Evolutionary conservation across 2,888 invertebrate genomes (phyloP), one percentile per base, ranked within the genome.

Genomic region (Globia sparganii): DNA sequence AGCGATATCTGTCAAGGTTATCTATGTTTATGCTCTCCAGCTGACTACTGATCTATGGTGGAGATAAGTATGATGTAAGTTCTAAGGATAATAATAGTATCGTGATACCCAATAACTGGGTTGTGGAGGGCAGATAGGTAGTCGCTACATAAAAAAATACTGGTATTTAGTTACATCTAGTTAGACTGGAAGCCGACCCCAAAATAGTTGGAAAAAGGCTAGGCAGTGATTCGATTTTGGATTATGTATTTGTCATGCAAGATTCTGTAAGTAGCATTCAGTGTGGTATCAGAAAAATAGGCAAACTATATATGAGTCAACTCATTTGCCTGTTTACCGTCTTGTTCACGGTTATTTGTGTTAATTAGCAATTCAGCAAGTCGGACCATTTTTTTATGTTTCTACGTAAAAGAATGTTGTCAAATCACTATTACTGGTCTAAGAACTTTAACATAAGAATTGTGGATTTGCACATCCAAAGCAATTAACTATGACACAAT

Each of bases 1-100:
- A 28, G 15, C 28, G 62, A 66, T 80, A 79, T 76, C 77, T 40
- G 58, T 58, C 80, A 88, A 88, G 88, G 86, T 84, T 73, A 77
- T 77, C 61, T 49, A 43, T 77, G 75, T 71, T 79, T 81, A 67
- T 79, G 76, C 40, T 69, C 53, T 5, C 37, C 86, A 85, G 71
- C 72, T 81, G 68, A 80, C 56, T 76, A 72, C 49, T 82, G 83
- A 86, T 86, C 71, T 70, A 79, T 76, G 75, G 11, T n/a, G 67
- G 49, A 74, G 80, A 83, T 86, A 76, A 77, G 59, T 49, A 68
- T 59, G 28, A 40, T 78, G 59, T 69, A 37, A 75, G 18, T 18
- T 61, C 28, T 40, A n/a, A 59, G 72, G 72, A 25, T 25, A 25
- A 13, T 31, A 72, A 65, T 34, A n/a, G n/a, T n/a, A n/a, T n/a